Base-by-base conservation (phyloP, 2,888 invertebrate genomes). In the Spicauda simplicius region DNA sequence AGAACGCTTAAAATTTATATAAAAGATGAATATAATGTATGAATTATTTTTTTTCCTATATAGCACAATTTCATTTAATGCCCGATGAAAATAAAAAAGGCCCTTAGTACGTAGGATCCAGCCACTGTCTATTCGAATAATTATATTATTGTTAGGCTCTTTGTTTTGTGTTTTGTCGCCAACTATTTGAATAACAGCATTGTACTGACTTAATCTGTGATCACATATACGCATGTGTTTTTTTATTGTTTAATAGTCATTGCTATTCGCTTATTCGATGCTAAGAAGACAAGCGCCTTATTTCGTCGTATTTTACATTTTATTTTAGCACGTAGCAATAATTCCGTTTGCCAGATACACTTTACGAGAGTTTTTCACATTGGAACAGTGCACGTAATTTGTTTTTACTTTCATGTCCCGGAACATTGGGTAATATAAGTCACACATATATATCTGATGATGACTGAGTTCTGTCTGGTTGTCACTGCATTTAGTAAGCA, bases 301-400 rank as follows among this genome's bases (percentile, higher is more conserved):
- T 64, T 55, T 78, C 72, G 73, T 72, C 71, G 74, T 73, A 71
- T 73, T 77, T 76, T 75, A 73, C 12, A 54, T 11, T 72, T 70
- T 41, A 52, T 62, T 57, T 61, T 41, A 67, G 73, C 76, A 74
- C 77, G 77, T 78, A 79, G 77, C 73, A 74, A 69, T 73, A 70
- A 73, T 75, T 74, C 73, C 37, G 67, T 80, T 77, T 79, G 78
- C 77, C 76, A 76, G 77, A 76, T 70, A 77, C 78, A 77, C 75
- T 72, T 80, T 74, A 76, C 72, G 72, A 71, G 60, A 70, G 69
- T 19, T 79, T 79, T 82, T 76, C 77, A 81, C 77, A 77, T 75
- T 74, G 75, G 77, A 67, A 72, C 50, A 65, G 16, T 14, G 25
- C 54, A 61, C 41, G 6, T 59, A 65, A 50, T 61, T 52, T 37